Conservation (phyloP, 2,797 vertebrate genomes). For the Petrocephalus schoutedeni region DNA sequence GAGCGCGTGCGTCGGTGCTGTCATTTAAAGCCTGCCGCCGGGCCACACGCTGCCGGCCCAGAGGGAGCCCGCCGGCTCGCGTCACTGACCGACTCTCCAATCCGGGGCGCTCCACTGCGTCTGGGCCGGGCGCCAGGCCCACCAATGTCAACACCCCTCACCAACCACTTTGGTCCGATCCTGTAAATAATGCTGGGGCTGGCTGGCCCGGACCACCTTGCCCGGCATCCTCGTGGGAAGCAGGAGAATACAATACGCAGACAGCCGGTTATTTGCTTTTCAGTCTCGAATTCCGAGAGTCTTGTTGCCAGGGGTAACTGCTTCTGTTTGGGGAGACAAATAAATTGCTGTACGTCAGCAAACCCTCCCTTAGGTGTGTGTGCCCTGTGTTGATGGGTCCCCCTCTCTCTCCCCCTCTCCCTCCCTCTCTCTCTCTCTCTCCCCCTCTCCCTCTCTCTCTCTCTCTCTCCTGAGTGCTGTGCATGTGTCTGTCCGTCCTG, state of each 20-base stretch:
- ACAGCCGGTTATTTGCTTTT: not conserved
- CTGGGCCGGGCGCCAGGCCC: not conserved
- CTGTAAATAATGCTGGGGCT: not conserved
- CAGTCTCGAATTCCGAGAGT: not conserved
- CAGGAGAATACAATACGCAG: not conserved
- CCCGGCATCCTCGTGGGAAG: not conserved
- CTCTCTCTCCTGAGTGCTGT: not conserved
- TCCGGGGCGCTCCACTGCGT: not conserved
- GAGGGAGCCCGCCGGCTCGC: not conserved
- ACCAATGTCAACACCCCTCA: not conserved
- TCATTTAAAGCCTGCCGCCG: not conserved
- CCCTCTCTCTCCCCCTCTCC: not conserved
- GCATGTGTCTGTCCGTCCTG: not conserved
- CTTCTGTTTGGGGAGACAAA: not conserved
- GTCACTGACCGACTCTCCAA: not conserved
- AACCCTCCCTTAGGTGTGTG: not conserved
- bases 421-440: not conserved
- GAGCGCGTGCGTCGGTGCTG: not conserved
- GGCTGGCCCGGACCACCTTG: not conserved
- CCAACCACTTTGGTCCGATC: not conserved
- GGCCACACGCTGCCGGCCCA: not conserved
- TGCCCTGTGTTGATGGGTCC: not conserved
- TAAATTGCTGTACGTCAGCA: not conserved
- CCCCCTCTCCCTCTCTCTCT: not conserved
- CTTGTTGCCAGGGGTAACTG: slow-evolving; percentile 13